Evolutionary conservation across 2,113 vertebrate species (phyloP), one percentile per base, ranked within the genome.

Genomic region (Boulengeromyrus knoepffleri): DNA sequence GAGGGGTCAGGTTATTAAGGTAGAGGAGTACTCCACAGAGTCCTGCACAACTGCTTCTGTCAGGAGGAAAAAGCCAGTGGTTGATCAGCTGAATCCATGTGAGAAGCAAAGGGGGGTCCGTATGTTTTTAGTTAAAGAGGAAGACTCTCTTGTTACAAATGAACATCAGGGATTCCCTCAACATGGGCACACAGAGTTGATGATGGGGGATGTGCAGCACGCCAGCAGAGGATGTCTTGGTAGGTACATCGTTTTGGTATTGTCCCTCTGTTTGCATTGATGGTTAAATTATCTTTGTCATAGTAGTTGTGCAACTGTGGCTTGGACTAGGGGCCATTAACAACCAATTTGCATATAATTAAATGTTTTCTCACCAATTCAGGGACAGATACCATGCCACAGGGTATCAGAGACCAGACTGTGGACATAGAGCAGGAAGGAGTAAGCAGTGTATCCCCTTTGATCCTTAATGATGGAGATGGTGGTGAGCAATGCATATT

Each of bases 61-160:
- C 27, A 90, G 62, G 27, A 47, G 52, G 85, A 27, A 49, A 15
- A 45, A n/a, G 31, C n/a, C 46, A 19, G 46, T 24, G 46, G 47
- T 17, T 19, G 49, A 49, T 17, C 58, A 80, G 47, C 58, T 52
- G 19, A 46, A 46, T 3, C 46, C 62, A 45, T 74, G 62, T 13
- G 62, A 42, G 3, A 92, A 92, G 36, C 92, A 91, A 27, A 90
- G 74, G 19, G 93, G 92, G 74, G 93, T 95, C 31, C 93, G 91
- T 86, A 92, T 92, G 27, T 91, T 96, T 91, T 88, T 95, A 87
- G 95, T 96, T 66, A 96, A 96, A 90, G 95, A 95, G 84, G 96
- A 96, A 91, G 94, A 89, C 85, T 90, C 91, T 50, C 74, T 93
- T 3, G 2, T 93, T 89, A 58, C 89, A 47, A 92, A 91, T 46